Evolutionary conservation across 2,113 vertebrate genomes (phyloP).

Genomic region (Halichoerus grypus): DNA sequence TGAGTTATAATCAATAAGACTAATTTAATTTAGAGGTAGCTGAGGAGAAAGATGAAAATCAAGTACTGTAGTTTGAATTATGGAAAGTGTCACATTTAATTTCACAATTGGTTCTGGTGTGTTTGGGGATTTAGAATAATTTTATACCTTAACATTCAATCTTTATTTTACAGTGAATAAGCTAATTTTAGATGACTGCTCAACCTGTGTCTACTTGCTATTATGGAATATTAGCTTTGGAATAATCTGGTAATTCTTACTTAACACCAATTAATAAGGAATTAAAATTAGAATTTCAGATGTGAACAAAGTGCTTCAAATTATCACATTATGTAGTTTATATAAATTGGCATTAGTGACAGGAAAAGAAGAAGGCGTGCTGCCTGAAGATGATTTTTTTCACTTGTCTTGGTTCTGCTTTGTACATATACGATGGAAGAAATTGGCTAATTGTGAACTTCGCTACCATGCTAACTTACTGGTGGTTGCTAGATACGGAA

Average conservation of each 20-base stretch:
- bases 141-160: slow-evolving; percentile 84
- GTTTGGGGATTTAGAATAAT: slow-evolving; percentile 85
- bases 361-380: neutral
- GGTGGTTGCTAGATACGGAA: neutral
- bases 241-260: slow-evolving; percentile 78
- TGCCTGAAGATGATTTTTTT: slow-evolving; percentile 25
- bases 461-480: neutral
- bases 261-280: slow-evolving; percentile 77
- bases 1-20: slow-evolving; percentile 74
- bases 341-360: slow-evolving; percentile 55
- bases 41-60: slow-evolving; percentile 78
- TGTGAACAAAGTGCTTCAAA: slow-evolving; percentile 57
- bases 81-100: slow-evolving; percentile 82
- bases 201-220: slow-evolving; percentile 72
- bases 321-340: slow-evolving; percentile 48
- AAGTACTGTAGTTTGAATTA: slow-evolving; percentile 80
- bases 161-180: slow-evolving; percentile 81
- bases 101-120: slow-evolving; percentile 83
- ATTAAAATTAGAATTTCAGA: slow-evolving; percentile 73
- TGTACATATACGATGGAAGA: neutral
- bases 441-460: slow-evolving; percentile 21
- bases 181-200: slow-evolving; percentile 76
- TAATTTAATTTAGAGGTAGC: slow-evolving; percentile 81
- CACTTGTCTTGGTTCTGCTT: slow-evolving; percentile 33
- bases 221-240: slow-evolving; percentile 73